Evolutionary conservation across 2,797 vertebrate genomes (phyloP), one percentile per base, ranked within the genome.

Genomic region (Neosilurus hyrtlii): DNA sequence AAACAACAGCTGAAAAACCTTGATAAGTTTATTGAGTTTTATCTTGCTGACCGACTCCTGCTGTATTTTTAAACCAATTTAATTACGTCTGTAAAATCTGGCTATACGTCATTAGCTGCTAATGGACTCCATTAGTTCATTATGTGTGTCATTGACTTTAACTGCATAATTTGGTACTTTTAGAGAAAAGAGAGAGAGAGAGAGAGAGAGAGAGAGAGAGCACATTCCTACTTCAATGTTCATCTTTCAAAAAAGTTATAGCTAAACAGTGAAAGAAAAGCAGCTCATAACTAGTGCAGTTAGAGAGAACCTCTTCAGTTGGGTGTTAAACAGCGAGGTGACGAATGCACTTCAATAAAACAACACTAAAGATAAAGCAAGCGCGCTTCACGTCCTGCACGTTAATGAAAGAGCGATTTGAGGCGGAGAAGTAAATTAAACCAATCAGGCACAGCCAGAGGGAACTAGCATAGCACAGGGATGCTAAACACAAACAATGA

Each of bases 131-230:
- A 89, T 90, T 88, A 89, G 70, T 86, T 91, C 90, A 93, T 93
- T 94, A 93, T 89, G 93, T 94, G 91, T 93, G 88, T 89, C 92
- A 94, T 94, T 94, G 93, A 91, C 86, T 90, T 93, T 93, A 91
- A 90, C 86, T 88, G 88, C 88, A 82, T 86, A 89, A 88, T 74
- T 73, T 81, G 89, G 85, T 85, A 86, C 88, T 90, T 89, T 90
- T 73, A 37, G 59, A 88, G 85, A 80, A 56, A 79, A 67, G 68
- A 56, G 54, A 61, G 37, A 62, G 22, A 59, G 18, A 80, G 67
- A 84, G 26, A 83, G 10, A 73, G 70, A 83, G 26, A 84, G 6
- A 81, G 49, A 80, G 20, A 71, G 80, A 78, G 61, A 59, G 51
- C 76, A 26, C 26, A 75, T 30, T 62, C n/a, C 30, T 70, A 49